Evolutionary conservation across 2,888 invertebrate species (phyloP).

Genomic region (Venustoraphidia nigricollis): DNA sequence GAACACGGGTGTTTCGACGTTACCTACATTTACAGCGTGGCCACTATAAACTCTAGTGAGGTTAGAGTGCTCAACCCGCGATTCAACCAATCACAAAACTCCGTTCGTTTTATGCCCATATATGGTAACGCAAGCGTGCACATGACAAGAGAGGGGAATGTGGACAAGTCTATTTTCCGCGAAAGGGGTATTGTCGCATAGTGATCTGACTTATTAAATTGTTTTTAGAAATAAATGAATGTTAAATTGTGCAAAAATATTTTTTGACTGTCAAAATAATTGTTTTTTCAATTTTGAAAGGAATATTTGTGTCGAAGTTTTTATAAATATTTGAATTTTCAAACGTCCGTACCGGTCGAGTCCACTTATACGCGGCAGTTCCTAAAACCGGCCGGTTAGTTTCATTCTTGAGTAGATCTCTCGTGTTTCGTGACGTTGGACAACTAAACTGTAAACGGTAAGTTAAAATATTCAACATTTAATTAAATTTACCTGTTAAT

Average conservation of each 20-base stretch:
- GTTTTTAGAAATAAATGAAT: conserved; percentile 7
- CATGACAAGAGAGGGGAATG: conserved; percentile 34
- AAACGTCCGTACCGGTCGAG: conserved; percentile 10
- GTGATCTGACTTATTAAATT: conserved; percentile 6
- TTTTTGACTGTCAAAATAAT: neutral
- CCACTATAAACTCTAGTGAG: conserved; percentile 1
- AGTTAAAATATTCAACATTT: conserved; percentile 3
- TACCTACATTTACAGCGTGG: neutral
- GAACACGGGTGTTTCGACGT: neutral
- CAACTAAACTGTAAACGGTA: conserved; percentile 23
- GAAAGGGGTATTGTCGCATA: conserved; percentile 15
- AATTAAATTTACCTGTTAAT: neutral
- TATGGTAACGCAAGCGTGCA: conserved; percentile 58
- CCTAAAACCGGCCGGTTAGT: conserved; percentile 23
- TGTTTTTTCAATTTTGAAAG: no score
- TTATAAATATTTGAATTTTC: neutral
- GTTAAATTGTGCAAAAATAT: neutral
- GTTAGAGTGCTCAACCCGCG: conserved; percentile 9
- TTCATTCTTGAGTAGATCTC: conserved; percentile 25
- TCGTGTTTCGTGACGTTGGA: conserved; percentile 26
- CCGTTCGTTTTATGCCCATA: conserved; percentile 64
- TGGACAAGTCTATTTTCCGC: conserved; percentile 25
- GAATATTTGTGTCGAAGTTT: no score
- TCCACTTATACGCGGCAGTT: conserved; percentile 18
- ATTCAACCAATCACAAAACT: conserved; percentile 46